Conservation (phyloP, 64 coral and sea anemone genomes). For the Orbicella faveolata region DNA sequence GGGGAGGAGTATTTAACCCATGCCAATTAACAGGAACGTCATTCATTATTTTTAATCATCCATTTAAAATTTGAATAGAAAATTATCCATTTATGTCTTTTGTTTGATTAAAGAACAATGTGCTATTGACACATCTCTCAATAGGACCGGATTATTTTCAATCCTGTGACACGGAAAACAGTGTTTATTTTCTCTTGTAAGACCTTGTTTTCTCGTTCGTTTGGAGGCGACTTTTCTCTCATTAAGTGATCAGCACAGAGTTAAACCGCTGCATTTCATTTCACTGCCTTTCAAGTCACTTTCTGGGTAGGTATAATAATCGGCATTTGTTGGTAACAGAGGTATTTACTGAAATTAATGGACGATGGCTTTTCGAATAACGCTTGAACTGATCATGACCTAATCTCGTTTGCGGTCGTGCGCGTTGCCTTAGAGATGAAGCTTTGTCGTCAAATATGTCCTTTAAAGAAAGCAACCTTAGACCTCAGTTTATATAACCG, state of each 20-base stretch:
- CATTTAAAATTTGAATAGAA: slow-evolving; percentile 17
- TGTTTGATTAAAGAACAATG: slow-evolving; percentile 19
- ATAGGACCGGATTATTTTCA: not conserved
- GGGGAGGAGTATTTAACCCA: not conserved
- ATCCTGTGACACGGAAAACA: not conserved
- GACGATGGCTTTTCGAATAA: too few relatives aligned
- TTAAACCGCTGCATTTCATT: not conserved
- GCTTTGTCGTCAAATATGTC: not conserved
- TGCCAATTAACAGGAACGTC: not conserved
- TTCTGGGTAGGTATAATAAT: not conserved
- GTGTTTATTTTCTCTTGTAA: not conserved
- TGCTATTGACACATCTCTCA: slow-evolving; percentile 8
- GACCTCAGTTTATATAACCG: too few relatives aligned
- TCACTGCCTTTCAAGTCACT: not conserved
- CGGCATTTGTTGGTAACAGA: not conserved
- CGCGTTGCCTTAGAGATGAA: not conserved
- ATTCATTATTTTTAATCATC: not conserved
- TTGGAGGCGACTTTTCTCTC: not conserved
- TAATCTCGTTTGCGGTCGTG: too few relatives aligned
- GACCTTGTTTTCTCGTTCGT: not conserved
- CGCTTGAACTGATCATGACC: too few relatives aligned
- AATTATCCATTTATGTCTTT: slow-evolving; percentile 10
- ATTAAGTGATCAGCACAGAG: not conserved
- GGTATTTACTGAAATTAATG: not conserved
- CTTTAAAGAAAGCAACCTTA: too few relatives aligned